Evolutionary conservation across 1,140 invertebrate species (phyloP).

Genomic region (Drosophila chauvacae): DNA sequence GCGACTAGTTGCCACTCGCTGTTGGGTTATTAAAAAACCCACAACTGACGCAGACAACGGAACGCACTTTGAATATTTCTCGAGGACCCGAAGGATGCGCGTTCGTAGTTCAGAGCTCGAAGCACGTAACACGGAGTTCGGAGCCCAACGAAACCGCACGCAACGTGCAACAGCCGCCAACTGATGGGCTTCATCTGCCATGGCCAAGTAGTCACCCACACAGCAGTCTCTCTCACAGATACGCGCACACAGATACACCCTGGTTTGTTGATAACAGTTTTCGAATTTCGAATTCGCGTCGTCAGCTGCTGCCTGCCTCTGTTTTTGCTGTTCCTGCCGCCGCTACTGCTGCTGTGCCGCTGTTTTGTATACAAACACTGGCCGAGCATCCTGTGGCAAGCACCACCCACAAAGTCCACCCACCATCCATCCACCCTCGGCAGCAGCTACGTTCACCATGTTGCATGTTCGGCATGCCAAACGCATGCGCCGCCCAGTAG

Average conservation of each 20-base stretch:
- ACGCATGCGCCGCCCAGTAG: constrained; percentile 71
- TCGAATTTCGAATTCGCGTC: constrained; percentile 76
- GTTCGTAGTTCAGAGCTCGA: constrained; percentile 49
- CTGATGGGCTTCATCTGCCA: constrained; percentile 73
- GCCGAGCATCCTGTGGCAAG: constrained; percentile 47
- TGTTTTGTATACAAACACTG: constrained; percentile 55
- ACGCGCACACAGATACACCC: constrained; percentile 12
- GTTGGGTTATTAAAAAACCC: constrained; percentile 52
- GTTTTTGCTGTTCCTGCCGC: constrained; percentile 26
- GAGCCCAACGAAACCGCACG: constrained; percentile 64
- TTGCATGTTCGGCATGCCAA: constrained; percentile 61
- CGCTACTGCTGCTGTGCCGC: constrained; percentile 20
- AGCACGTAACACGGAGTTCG: constrained; percentile 64
- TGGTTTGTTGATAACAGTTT: constrained; percentile 75
- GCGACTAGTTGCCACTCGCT: constrained; percentile 39
- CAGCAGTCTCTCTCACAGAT: constrained; percentile 17
- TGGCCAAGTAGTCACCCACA: constrained; percentile 47
- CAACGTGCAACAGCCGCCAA: constrained; percentile 81
- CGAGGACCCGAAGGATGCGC: constrained; percentile 30
- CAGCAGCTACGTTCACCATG: constrained; percentile 53
- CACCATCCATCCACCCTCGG: constrained; percentile 2
- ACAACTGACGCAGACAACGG: constrained; percentile 36
- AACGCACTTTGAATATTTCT: constrained; percentile 67
- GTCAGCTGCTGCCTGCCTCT: constrained; percentile 61
- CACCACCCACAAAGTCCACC: constrained; percentile 14